These are phyloP conservation scores for Anguilla rostrata DNA, from an alignment of 2,113 vertebrate species.

Conservation along the genomic window DNA sequence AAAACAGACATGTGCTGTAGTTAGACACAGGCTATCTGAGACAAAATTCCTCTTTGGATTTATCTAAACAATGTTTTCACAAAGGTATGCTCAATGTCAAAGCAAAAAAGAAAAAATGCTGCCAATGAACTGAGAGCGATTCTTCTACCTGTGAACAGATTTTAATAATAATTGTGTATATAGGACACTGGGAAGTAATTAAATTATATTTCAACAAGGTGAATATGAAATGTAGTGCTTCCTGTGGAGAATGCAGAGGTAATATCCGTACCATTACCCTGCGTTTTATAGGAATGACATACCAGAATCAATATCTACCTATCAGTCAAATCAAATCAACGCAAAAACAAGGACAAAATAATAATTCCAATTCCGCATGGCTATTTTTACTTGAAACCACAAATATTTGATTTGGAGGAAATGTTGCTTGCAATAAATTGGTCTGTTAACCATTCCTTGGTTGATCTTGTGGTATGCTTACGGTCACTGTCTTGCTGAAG, in stretches of 20 bases:
- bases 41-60: not conserved
- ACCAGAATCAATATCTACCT: too few species aligned
- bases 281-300: too few species aligned
- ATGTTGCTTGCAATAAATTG: too few species aligned
- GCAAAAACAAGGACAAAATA: too few species aligned
- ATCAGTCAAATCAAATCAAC: too few species aligned
- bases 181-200: not conserved
- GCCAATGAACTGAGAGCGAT: not conserved
- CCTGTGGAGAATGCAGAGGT: not conserved
- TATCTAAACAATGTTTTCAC: not conserved
- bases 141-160: not conserved
- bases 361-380: too few species aligned
- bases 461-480: too few species aligned
- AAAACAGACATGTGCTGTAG: not conserved
- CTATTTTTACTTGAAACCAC: too few species aligned
- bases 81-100: not conserved
- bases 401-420: too few species aligned
- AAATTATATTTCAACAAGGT: not conserved
- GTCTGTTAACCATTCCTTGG: too few species aligned
- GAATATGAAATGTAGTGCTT: not conserved
- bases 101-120: not conserved
- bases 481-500: too few species aligned
- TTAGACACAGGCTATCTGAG: not conserved
- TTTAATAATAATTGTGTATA: not conserved
- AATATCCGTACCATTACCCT: not conserved